Base-by-base conservation (phyloP, 2,888 invertebrate species). In the Xylota sylvarum region DNA sequence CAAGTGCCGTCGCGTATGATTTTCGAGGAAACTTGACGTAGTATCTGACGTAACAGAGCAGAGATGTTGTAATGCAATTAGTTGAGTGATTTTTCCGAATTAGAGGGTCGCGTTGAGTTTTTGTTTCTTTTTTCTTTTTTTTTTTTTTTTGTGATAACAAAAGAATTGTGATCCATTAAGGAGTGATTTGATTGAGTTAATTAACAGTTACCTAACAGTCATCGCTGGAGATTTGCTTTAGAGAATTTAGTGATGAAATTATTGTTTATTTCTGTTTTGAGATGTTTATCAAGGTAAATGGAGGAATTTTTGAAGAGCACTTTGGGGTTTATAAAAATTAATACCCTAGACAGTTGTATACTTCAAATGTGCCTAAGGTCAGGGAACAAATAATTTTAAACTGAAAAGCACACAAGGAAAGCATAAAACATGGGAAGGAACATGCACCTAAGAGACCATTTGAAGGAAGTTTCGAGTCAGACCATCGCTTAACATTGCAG, bases 31-130 rank as follows among this genome's bases (percentile, higher is more conserved):
- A 40, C 9, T 27, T 17, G 5, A 12, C n/a, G n/a, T 50, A n/a
- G 37, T 35, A 32, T 12, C 32, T 72, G 72, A 46, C 35, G 58
- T 27, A 72, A 72, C 46, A 46, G 35, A 46, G 35, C 46, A 46
- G 35, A 46, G 35, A 27, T 73, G 73, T 37, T 72, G 58, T 35
- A 60, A 72, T 32, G 60, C 72, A 72, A 72, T 60, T 72, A 58
- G 60, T 50, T 37, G 58, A 14, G 48, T 5, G 19, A 32, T 48
- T 48, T 32, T n/a, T 17, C 32, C 10, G 9, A 35, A 43, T 14
- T 40, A 40, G 17, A 37, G 17, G 35, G 37, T 12, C 27, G 5
- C 14, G 4, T 5, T n/a, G n/a, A n/a, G n/a, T n/a, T n/a, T n/a
- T n/a, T n/a, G n/a, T n/a, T n/a, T n/a, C n/a, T n/a, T n/a, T n/a